A percentile compares a stretch with the other conserved stretches of the same genome.
Evolutionary conservation across 2,888 invertebrate species (phyloP).

Genomic region (Beris chalybata): DNA sequence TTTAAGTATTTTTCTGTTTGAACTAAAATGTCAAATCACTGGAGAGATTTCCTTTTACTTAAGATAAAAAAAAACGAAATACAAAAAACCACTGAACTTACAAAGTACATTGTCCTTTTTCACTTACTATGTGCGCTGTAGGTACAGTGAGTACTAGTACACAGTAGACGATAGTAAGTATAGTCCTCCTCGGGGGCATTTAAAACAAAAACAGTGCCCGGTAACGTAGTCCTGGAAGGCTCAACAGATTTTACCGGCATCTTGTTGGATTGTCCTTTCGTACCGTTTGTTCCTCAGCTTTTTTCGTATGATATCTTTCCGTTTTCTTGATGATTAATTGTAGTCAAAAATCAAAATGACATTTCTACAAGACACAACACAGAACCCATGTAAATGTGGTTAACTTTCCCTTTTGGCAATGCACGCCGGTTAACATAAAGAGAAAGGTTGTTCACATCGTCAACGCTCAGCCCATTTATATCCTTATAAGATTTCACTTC

Average conservation of each 20-base stretch:
- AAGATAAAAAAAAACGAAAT: too few species aligned
- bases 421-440: conserved; percentile 8
- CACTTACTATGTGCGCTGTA: too few species aligned
- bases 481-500: conserved; percentile 19
- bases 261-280: conserved; percentile 2
- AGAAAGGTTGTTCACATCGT: conserved; percentile 14
- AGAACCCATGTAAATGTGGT: conserved; percentile 35
- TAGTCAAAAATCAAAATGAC: conserved; percentile 39
- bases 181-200: too few species aligned
- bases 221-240: neutral
- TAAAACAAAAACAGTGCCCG: too few species aligned
- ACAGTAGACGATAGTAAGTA: too few species aligned
- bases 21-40: too few species aligned
- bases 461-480: conserved; percentile 16
- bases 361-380: conserved; percentile 26
- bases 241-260: conserved; percentile 1
- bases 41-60: too few species aligned
- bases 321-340: conserved; percentile 37
- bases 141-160: too few species aligned
- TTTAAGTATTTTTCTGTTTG: too few species aligned
- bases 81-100: too few species aligned
- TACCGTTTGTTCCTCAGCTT: too few species aligned
- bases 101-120: too few species aligned
- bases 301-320: neutral
- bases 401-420: conserved; percentile 29